Base-by-base conservation (phyloP, 2,113 vertebrate species). In the Hyperopisus bebe region DNA sequence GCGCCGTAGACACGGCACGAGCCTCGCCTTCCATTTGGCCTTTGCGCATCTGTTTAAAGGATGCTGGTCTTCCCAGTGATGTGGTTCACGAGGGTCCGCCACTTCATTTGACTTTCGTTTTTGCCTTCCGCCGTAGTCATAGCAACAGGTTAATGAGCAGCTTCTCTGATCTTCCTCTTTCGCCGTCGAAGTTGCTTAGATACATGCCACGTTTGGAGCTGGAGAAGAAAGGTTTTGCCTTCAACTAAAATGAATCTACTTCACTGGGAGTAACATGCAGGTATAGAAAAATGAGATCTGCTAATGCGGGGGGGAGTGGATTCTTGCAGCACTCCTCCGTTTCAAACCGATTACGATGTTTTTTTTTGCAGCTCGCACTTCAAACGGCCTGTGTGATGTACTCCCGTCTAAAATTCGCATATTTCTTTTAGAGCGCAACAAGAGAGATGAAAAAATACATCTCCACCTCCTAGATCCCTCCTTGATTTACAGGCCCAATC, bases 81-180 rank as follows among this genome's bases (percentile, higher is more conserved):
- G 80, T 53, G 82, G 88, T 84, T 90, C 83, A 77, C 88, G 95
- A 94, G 93, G 93, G 93, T 93, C 95, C 95, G 95, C 94, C 93
- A 85, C 92, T 91, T 94, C 93, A 92, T 94, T 91, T 94, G 93
- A 95, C 92, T 96, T 95, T 94, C 55, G 39, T 66, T 44, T 62
- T 94, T 95, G 93, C 94, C 94, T 92, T 92, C 91, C 39, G 55
- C 92, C 88, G 96, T 96, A 93, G 95, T 94, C 96, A 96, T 96
- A 95, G 95, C 95, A 96, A 96, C 96, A 96, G 94, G 95, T 95
- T 96, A 95, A 96, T 96, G 95, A 96, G 95, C 94, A 94, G 93
- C 92, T 94, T 94, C 94, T 95, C 90, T 94, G 92, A 95, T 95
- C 93, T 94, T 91, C 82, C 90, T 93, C 93, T 94, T 94, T 95